Conservation (phyloP, 2,113 vertebrate species). For the Mystacornis crossleyi region DNA sequence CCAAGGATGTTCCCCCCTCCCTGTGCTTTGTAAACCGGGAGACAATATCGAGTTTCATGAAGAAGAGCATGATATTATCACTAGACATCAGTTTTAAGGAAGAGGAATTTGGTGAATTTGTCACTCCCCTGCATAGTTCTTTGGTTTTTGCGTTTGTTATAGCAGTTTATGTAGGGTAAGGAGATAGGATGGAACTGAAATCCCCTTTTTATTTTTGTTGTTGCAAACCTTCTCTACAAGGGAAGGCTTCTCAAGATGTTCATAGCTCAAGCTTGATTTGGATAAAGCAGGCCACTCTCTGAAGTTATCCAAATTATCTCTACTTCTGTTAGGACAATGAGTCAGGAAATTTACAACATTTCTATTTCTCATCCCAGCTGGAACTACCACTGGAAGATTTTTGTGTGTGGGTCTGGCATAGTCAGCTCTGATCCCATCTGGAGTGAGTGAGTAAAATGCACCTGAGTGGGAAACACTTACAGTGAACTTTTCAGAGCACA, state of each 20-base stretch:
- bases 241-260: not conserved
- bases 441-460: not conserved
- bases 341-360: not conserved
- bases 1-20: not conserved
- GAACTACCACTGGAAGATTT: not conserved
- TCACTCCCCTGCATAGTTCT: not conserved
- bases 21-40: not conserved
- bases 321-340: not conserved
- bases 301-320: not conserved
- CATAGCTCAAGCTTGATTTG: not conserved
- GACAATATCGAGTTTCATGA: not conserved
- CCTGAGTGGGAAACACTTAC: not conserved
- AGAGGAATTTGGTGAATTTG: slow-evolving; percentile 39
- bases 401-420: not conserved
- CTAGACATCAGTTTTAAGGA: not conserved
- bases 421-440: not conserved
- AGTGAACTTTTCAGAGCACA: not conserved
- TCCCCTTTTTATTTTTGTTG: not conserved
- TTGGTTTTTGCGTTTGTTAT: slow-evolving; percentile 12
- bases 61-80: not conserved
- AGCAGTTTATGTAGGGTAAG: not conserved
- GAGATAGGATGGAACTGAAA: not conserved
- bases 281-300: not conserved
- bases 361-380: not conserved
- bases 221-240: not conserved